A percentile compares a stretch with the other conserved stretches of the same genome.
These are phyloP conservation scores for Camelus dromedarius DNA, from an alignment of 2,113 vertebrate genomes.

Conservation along the genomic window DNA sequence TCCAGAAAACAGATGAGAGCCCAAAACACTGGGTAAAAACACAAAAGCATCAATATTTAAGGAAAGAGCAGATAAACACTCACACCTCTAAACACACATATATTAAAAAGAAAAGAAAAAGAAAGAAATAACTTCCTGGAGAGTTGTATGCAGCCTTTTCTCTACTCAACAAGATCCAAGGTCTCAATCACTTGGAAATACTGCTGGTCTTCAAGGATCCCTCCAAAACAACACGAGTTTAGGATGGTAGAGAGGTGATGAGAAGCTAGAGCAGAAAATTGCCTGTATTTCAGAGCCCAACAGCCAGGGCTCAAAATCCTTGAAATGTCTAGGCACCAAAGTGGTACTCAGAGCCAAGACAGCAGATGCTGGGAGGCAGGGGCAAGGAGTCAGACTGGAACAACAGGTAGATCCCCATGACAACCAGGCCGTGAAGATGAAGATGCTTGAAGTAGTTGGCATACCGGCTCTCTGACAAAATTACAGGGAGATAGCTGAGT, in stretches of 20 bases:
- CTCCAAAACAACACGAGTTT: neutral
- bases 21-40: neutral
- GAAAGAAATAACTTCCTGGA: neutral
- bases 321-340: accelerated
- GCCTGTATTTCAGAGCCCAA: neutral
- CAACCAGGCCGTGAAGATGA: neutral
- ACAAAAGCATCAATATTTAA: neutral
- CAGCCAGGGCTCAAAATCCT: neutral
- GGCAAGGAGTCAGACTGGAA: neutral
- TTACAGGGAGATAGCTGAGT: neutral
- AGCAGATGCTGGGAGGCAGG: neutral
- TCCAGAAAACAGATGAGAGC: neutral
- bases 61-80: neutral
- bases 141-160: neutral
- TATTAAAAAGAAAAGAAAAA: neutral
- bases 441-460: neutral
- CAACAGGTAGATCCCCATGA: neutral
- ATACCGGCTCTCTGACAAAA: neutral
- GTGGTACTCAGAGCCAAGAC: accelerated
- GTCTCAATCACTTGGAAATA: neutral
- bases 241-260: too few relatives aligned
- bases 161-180: neutral
- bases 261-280: neutral
- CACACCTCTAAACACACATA: neutral
- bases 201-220: neutral